phyloP scores from a whole-genome alignment of 2,888 invertebrate species.

The Teleiodes luculella region DNA sequence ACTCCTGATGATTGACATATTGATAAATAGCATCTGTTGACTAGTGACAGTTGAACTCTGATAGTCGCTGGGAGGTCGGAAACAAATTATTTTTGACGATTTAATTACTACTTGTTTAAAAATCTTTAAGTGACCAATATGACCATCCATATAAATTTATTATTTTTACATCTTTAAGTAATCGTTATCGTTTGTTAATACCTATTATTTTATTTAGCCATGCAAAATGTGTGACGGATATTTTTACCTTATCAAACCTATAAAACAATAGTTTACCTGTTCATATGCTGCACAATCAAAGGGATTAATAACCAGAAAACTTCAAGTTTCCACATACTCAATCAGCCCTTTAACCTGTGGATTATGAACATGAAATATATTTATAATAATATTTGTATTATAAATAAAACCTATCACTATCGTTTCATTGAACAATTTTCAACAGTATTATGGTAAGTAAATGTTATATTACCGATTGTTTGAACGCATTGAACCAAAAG shows the following conservation, averaged over 20 bases:
- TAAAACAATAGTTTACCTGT: too few species aligned
- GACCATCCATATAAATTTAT: too few species aligned
- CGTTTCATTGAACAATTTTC: background rate
- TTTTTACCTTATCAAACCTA: too few species aligned
- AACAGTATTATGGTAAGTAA: background rate
- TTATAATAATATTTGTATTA: background rate
- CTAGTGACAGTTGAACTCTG: constrained; percentile 48
- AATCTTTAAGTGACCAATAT: too few species aligned
- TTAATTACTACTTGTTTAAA: background rate
- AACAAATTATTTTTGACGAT: constrained; percentile 28
- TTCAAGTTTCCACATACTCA: too few species aligned
- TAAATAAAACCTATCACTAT: background rate
- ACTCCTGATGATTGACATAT: constrained; percentile 50
- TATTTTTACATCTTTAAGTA: too few species aligned
- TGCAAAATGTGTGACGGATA: too few species aligned
- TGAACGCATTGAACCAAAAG: background rate
- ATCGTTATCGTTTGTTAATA: too few species aligned
- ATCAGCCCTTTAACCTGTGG: background rate
- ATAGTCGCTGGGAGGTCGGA: constrained; percentile 54
- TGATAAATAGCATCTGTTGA: constrained; percentile 61
- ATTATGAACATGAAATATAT: background rate
- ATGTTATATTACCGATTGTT: constrained; percentile 1
- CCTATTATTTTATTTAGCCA: too few species aligned
- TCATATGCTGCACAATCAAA: too few species aligned
- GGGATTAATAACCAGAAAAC: too few species aligned